phyloP scores from a whole-genome alignment of 2,797 vertebrate genomes.

The Amazona ochrocephala region DNA sequence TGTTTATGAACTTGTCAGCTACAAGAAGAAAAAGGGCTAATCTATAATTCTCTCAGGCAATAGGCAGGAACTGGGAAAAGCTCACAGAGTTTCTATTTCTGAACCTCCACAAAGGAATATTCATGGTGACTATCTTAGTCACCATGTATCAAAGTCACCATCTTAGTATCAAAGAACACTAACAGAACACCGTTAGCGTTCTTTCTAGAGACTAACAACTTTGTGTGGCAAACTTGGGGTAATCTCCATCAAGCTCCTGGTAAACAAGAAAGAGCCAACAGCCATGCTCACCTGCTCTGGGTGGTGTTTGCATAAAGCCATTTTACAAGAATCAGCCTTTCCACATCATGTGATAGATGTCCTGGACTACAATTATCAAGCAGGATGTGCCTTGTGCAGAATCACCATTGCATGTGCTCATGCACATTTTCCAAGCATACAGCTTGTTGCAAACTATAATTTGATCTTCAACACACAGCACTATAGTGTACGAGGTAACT shows the following conservation, averaged over 20 bases:
- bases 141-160: neutral
- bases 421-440: neutral
- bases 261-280: neutral
- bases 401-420: rapidly evolving
- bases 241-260: neutral
- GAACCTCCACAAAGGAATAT: neutral
- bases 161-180: neutral
- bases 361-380: neutral
- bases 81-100: neutral
- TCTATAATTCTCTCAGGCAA: neutral
- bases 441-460: neutral
- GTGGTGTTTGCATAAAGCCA: neutral
- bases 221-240: neutral
- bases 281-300: neutral
- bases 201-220: neutral
- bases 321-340: neutral
- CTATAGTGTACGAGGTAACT: neutral
- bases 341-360: neutral
- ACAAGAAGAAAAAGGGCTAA: neutral
- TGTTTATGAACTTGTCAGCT: neutral
- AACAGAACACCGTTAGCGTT: too few species aligned
- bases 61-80: neutral
- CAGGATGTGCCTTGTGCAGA: neutral
- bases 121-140: neutral
- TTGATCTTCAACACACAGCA: neutral